These are phyloP conservation scores for Phaonia tiefii DNA, from an alignment of 2,888 invertebrate species.

Conservation along the genomic window DNA sequence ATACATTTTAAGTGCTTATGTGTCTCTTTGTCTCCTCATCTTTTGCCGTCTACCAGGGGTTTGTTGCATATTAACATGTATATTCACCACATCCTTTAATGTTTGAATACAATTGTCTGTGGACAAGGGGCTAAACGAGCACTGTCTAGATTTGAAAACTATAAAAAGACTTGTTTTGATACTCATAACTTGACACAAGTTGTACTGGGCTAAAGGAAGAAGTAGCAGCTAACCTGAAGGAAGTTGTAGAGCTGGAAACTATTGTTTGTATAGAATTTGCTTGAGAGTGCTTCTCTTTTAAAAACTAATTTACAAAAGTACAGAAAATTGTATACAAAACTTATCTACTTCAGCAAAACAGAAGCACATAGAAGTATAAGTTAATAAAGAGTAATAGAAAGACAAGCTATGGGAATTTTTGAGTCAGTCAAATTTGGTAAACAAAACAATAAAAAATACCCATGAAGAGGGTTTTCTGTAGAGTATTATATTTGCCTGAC, in stretches of 20 bases:
- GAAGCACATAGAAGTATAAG: not conserved
- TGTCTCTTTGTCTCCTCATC: not conserved
- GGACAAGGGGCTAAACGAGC: too few species aligned
- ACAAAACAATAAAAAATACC: too few species aligned
- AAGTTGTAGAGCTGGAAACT: not conserved
- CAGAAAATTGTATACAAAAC: conserved; percentile 6
- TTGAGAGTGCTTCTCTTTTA: not conserved
- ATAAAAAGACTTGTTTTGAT: not conserved
- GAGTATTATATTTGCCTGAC: too few species aligned
- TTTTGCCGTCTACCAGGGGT: not conserved
- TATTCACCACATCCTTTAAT: not conserved
- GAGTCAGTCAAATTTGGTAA: too few species aligned
- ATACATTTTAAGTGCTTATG: conserved; percentile 20
- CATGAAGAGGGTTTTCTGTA: too few species aligned
- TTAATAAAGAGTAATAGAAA: conserved; percentile 16
- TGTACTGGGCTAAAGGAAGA: not conserved
- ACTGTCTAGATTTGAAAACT: not conserved
- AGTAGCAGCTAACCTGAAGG: too few species aligned
- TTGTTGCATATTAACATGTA: conserved; percentile 8
- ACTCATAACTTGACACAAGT: conserved; percentile 26
- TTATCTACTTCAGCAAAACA: not conserved
- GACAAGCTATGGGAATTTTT: too few species aligned
- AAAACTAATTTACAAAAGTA: conserved; percentile 20
- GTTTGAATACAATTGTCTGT: too few species aligned
- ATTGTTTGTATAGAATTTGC: not conserved